Conservation (phyloP, 2,113 vertebrate species). For the Thamnophis sirtalis region DNA sequence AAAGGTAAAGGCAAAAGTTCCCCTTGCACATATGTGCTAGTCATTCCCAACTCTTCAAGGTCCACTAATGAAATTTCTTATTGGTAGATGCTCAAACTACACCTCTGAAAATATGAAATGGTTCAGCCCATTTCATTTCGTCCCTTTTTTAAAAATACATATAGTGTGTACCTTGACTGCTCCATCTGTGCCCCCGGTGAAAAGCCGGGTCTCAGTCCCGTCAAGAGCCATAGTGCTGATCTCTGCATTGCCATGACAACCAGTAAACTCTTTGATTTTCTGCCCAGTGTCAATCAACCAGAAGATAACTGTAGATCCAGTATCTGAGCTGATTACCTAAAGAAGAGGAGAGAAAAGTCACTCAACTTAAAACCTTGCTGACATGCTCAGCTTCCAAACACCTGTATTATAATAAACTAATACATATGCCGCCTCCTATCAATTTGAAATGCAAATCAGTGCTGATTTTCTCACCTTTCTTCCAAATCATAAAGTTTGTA, state of each 20-base stretch:
- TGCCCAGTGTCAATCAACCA: slow-evolving; percentile 82
- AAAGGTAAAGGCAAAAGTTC: too few species aligned
- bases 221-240: slow-evolving; percentile 75
- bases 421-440: not conserved
- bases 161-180: slow-evolving; percentile 64
- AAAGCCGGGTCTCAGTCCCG: slow-evolving; percentile 68
- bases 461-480: not conserved
- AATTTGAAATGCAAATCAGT: slow-evolving; percentile 26
- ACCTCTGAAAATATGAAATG: not conserved
- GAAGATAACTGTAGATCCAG: slow-evolving; percentile 73
- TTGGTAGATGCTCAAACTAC: not conserved
- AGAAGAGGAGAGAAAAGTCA: slow-evolving; percentile 24
- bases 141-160: not conserved
- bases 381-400: not conserved
- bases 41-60: not conserved
- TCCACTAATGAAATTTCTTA: not conserved
- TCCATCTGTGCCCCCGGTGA: slow-evolving; percentile 72
- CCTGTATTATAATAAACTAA: slow-evolving; percentile 41
- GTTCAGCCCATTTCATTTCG: not conserved
- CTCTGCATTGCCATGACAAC: slow-evolving; percentile 79
- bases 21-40: too few species aligned
- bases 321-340: slow-evolving; percentile 78
- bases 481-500: not conserved
- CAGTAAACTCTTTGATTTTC: slow-evolving; percentile 77
- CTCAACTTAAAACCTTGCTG: slow-evolving; percentile 24